These are phyloP conservation scores for Pomacea maculata DNA, from an alignment of 1,140 invertebrate species.

Conservation along the genomic window DNA sequence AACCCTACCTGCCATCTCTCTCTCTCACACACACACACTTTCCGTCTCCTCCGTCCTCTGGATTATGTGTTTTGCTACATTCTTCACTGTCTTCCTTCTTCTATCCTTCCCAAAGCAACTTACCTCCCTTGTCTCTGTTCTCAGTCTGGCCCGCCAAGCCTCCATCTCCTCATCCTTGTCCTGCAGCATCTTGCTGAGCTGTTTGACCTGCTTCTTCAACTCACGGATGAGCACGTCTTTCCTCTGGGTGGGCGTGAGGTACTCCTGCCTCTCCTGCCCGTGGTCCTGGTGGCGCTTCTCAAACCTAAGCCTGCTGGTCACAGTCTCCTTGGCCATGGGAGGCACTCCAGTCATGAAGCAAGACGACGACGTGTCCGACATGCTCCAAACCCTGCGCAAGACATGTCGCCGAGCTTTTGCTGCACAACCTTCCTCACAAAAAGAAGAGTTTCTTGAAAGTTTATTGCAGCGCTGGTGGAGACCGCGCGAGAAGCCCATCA, in stretches of 20 bases:
- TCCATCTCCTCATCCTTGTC: slow-evolving; percentile 36
- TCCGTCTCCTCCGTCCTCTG: slow-evolving; percentile 23
- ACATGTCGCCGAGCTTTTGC: too few relatives aligned
- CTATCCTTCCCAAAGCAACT: slow-evolving; percentile 23
- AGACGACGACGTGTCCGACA: too few relatives aligned
- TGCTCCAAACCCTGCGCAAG: too few relatives aligned
- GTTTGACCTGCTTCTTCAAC: slow-evolving; percentile 37
- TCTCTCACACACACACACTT: slow-evolving; percentile 29
- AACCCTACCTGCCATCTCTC: slow-evolving; percentile 26
- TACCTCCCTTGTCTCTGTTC: slow-evolving; percentile 24
- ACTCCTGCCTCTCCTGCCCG: slow-evolving; percentile 23
- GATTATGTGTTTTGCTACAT: slow-evolving; percentile 16
- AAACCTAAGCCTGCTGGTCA: slow-evolving; percentile 38
- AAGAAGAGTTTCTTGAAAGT: too few relatives aligned
- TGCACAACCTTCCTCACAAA: too few relatives aligned
- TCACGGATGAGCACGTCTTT: slow-evolving; percentile 43
- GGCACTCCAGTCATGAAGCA: neutral
- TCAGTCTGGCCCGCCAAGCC: slow-evolving; percentile 19
- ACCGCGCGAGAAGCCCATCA: too few relatives aligned
- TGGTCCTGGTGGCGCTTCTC: slow-evolving; percentile 39
- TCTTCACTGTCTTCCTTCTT: slow-evolving; percentile 22
- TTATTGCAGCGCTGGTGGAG: too few relatives aligned
- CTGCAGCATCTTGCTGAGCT: slow-evolving; percentile 31
- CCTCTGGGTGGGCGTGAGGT: slow-evolving; percentile 48
- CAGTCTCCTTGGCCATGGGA: slow-evolving; percentile 26